Percentiles rank a stretch among this genome's conserved stretches.
Evolutionary conservation across 2,888 invertebrate genomes (phyloP).

Genomic region (Zelleria hepariella): DNA sequence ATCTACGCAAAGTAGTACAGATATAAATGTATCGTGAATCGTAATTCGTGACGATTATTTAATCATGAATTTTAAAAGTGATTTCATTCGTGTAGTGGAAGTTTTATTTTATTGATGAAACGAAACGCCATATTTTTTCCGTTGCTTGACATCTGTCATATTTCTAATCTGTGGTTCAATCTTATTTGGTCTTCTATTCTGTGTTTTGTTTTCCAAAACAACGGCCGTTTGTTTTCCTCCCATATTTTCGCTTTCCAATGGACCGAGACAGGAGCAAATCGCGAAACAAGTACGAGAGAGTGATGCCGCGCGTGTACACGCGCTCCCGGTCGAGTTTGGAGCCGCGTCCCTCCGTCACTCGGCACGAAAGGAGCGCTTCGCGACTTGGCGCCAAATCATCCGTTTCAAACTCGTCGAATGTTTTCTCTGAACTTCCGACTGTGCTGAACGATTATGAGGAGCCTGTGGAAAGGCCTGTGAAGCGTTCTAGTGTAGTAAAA

Average conservation of each 20-base stretch:
- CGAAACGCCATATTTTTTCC: too few relatives aligned
- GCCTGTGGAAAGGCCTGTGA: conserved; percentile 22
- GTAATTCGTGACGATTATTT: too few relatives aligned
- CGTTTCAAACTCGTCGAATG: conserved; percentile 39
- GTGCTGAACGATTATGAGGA: conserved; percentile 46
- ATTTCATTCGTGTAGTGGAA: too few relatives aligned
- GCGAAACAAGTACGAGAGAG: conserved; percentile 41
- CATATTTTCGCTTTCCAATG: neutral
- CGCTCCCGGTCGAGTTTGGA: conserved; percentile 29
- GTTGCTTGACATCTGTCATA: too few relatives aligned
- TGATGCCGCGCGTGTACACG: conserved; percentile 50
- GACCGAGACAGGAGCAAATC: conserved; percentile 5
- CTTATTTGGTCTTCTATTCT: too few relatives aligned
- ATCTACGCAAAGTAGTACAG: too few relatives aligned
- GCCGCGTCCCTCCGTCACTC: conserved; percentile 37
- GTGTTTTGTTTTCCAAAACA: too few relatives aligned
- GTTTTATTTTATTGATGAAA: too few relatives aligned
- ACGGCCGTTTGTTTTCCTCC: neutral
- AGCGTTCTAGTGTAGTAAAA: conserved; percentile 37
- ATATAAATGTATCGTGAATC: too few relatives aligned
- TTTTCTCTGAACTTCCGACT: conserved; percentile 47
- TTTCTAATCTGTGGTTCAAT: too few relatives aligned
- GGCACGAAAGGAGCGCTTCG: conserved; percentile 39
- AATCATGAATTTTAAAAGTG: too few relatives aligned
- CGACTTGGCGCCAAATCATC: conserved; percentile 50